Evolutionary conservation across 2,888 invertebrate genomes (phyloP), one percentile per base, ranked within the genome.

Genomic region (Drosophila histrio): DNA sequence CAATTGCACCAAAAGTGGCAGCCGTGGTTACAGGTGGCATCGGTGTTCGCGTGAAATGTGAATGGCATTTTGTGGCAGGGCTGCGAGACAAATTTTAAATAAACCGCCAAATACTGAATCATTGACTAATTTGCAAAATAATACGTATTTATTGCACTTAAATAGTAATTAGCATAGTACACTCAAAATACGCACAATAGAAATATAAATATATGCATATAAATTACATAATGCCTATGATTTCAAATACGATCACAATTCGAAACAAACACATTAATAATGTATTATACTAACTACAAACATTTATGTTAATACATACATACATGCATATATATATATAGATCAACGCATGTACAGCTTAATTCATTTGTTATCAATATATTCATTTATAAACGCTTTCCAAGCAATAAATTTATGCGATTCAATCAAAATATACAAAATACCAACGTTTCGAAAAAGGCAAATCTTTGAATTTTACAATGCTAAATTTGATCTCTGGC

Each of bases 391-490:
- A 69, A 63, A 76, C 61, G 88, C 88, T 89, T 87, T 89, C 58
- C 17, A 87, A 89, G 89, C 89, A 75, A 65, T 74, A 43, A 52
- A 64, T 83, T 75, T 75, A 72, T 76, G 67, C 81, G 70, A 88
- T 88, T 88, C 72, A 76, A 81, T 81, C 77, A 86, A 88, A 88
- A 74, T 73, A 9, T 87, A 85, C 66, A 78, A 74, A 84, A 64
- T 84, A 80, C 64, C 68, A 79, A 78, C 57, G 13, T 70, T 80
- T 82, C 58, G 66, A 72, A 79, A 88, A 85, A 85, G 85, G 89
- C 85, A 83, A 88, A 79, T 77, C 57, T 79, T 77, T 62, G 43
- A 60, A 68, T 68, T 52, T 65, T 74, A 84, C 52, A 82, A 70
- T 83, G 62, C 80, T 79, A 75, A 70, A 72, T 80, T 87, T 82